Conservation (phyloP, 2,888 invertebrate species). For the Rotaria magnacalcarata region DNA sequence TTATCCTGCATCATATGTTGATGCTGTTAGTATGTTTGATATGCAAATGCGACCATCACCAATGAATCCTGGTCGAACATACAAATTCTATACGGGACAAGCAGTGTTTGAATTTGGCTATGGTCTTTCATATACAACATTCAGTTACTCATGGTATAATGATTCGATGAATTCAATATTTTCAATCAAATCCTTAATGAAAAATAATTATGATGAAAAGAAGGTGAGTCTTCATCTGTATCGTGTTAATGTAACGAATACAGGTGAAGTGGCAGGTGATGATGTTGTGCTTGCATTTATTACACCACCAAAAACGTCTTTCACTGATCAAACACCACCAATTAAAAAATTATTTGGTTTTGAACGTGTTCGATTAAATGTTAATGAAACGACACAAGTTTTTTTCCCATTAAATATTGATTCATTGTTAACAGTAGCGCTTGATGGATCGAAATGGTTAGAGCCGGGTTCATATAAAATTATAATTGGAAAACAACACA, state of each 20-base stretch:
- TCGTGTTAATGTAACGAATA: slow-evolving; percentile 29
- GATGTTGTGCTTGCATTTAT: slow-evolving; percentile 33
- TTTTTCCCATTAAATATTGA: slow-evolving; percentile 5
- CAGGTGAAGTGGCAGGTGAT: background rate
- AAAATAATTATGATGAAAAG: background rate
- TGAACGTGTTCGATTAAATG: slow-evolving; percentile 28
- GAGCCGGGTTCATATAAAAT: slow-evolving; percentile 23
- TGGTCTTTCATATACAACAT: slow-evolving; percentile 33
- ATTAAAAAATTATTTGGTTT: slow-evolving; percentile 25
- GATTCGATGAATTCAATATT: background rate
- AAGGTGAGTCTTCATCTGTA: background rate
- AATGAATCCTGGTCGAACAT: slow-evolving; percentile 35
- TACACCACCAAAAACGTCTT: background rate
- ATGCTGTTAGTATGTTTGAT: slow-evolving; percentile 32
- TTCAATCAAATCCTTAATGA: background rate
- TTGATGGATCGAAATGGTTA: slow-evolving; percentile 35
- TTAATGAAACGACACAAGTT: background rate
- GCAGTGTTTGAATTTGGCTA: slow-evolving; percentile 1
- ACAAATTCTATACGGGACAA: slow-evolving; percentile 27
- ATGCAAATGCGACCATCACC: slow-evolving; percentile 34
- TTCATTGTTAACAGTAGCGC: slow-evolving; percentile 9
- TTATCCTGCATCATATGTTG: slow-evolving; percentile 30
- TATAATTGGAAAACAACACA: slow-evolving; percentile 11
- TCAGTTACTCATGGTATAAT: slow-evolving; percentile 8
- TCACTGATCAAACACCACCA: slow-evolving; percentile 13